Base-by-base conservation (phyloP, 2,797 vertebrate genomes). In the Aulostomus chinensis region DNA sequence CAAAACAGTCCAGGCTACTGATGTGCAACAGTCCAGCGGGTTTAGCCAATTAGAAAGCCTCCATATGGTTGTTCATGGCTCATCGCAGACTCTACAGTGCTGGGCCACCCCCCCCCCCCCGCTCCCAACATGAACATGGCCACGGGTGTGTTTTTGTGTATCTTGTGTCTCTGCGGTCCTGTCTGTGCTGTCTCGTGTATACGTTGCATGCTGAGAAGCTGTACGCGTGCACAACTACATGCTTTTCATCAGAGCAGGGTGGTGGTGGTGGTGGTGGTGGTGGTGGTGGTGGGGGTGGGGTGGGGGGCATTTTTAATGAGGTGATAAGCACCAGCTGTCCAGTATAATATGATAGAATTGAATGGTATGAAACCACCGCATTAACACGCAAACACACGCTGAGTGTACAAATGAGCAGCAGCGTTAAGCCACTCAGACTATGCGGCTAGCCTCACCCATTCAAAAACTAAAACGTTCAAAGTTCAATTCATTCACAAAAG, bases 11-110 rank as follows among this genome's bases (percentile, higher is more conserved):
- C n/a, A 9, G 42, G 53, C 67, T 59, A 8, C 22, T 4, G 4
- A 4, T 24, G 22, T 8, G 40, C 18, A 58, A 59, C 56, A 34
- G 61, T 60, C 29, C 46, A 54, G 41, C 2, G 16, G 28, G 58
- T 62, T 72, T 46, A 26, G 39, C 39, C 22, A 30, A 50, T 16
- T 58, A 35, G 34, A 51, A 28, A 45, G 14, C 17, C 39, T 64
- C 68, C 85, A 73, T 83, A 72, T 78, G 81, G 58, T 21, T 33
- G 64, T 65, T 73, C 46, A 60, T 60, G 68, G 60, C 50, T 76
- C 55, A 49, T 47, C 62, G 68, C 38, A 41, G 41, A 61, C 66
- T 58, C 36, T 51, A 40, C 71, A 50, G 59, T 37, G 20, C 34
- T 0, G 1, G 49, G 24, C 26, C 11, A 1, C 32, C 36, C n/a